Evolutionary conservation across 2,888 invertebrate species (phyloP).

Genomic region (Macrophya annulata): DNA sequence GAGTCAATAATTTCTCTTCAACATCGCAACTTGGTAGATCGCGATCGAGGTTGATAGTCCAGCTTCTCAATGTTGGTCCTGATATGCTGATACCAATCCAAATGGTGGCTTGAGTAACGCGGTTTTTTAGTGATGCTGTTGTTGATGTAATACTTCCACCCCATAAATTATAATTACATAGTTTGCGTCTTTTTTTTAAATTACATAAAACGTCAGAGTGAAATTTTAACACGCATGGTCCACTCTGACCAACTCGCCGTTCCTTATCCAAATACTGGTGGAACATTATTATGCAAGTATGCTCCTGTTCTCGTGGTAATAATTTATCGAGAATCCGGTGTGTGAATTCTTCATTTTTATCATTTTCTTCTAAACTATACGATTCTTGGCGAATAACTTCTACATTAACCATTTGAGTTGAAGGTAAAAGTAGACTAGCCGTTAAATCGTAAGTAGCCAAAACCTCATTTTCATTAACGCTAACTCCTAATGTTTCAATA

Average conservation of each 20-base stretch:
- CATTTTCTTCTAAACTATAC: neutral
- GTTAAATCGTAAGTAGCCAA: neutral
- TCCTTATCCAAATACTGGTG: neutral
- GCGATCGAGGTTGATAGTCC: neutral
- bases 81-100: neutral
- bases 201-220: neutral
- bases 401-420: neutral
- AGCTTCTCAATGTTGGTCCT: neutral
- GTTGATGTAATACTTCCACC: neutral
- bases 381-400: neutral
- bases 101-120: neutral
- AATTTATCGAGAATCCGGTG: neutral
- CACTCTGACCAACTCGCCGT: no score
- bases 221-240: neutral
- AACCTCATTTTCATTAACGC: neutral
- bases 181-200: neutral
- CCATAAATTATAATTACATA: neutral
- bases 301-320: neutral
- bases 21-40: neutral
- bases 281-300: neutral
- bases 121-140: no score
- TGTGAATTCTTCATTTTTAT: neutral
- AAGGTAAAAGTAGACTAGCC: neutral
- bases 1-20: neutral
- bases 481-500: neutral